Base-by-base conservation (phyloP, 1,140 invertebrate genomes). In the Drosophila azteca region DNA sequence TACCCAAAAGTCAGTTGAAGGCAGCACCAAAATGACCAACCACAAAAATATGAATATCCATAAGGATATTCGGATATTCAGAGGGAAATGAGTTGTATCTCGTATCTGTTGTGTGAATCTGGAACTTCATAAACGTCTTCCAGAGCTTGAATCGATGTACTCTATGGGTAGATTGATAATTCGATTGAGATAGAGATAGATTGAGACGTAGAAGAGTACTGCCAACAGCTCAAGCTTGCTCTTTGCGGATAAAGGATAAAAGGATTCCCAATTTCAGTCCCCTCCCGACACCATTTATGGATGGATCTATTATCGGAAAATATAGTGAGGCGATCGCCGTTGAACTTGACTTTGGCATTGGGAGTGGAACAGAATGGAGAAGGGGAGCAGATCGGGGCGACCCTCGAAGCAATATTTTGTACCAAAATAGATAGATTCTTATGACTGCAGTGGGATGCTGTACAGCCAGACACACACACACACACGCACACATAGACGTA, bases 291-390 rank as follows among this genome's bases (percentile, higher is more conserved):
- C 55, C 24, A 31, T 55, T 41, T 55, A 54, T 51, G 35, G 44
- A 41, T 49, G 55, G 68, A 41, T 68, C 66, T 69, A 68, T 17
- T 43, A 69, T 17, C 44, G 66, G 43, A 68, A 68, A 51, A 11
- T 66, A 5, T 39, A 5, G 64, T 64, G 24, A 35, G 45, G n/a
- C 26, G 79, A 78, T 83, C 79, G 74, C 68, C 75, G 77, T 73
- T 84, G 80, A 84, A 79, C 80, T 84, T 84, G 80, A 84, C 80
- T 84, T 84, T 84, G 80, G 60, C 60, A 82, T 68, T 68, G 64
- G 63, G 58, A 26, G 61, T 35, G 59, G 11, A 51, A 7, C 6
- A 39, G 9, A 41, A 26, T 26, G 44, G n/a, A 26, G 35, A 26
- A 26, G 43, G 8, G 54, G 22, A 46, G 64, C 48, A 29, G 6